These are phyloP conservation scores for Ceratina calcarata DNA, from an alignment of 1,140 invertebrate genomes.

Conservation along the genomic window DNA sequence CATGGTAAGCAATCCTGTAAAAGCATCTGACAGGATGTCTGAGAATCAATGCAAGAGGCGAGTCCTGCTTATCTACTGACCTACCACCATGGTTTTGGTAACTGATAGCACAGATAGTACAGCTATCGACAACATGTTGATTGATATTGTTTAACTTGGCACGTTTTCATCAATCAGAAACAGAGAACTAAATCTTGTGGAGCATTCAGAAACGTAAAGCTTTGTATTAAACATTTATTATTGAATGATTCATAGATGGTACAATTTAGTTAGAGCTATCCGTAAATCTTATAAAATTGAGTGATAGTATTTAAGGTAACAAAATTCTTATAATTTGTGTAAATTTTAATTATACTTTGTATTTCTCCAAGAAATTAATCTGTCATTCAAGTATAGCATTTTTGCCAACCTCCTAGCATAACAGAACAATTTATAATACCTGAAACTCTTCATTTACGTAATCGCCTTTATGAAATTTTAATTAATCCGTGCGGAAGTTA, in stretches of 20 bases:
- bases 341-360: no score
- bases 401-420: not conserved
- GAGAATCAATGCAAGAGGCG: not conserved
- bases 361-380: not conserved
- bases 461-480: conserved; percentile 5
- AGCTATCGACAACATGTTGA: not conserved
- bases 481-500: conserved; percentile 2
- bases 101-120: not conserved
- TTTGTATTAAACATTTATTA: not conserved
- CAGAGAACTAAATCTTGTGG: not conserved
- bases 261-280: no score
- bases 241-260: no score
- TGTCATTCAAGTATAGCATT: not conserved
- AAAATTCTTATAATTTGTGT: no score
- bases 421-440: conserved; percentile 1
- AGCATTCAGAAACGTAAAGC: not conserved
- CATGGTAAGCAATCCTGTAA: not conserved
- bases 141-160: conserved; percentile 4
- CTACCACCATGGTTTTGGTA: not conserved
- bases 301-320: no score
- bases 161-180: not conserved
- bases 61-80: conserved; percentile 1
- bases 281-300: no score
- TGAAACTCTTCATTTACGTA: not conserved
- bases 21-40: conserved; percentile 29